Evolutionary conservation across 2,888 invertebrate genomes (phyloP).

Genomic region (Dendrolimus pini): DNA sequence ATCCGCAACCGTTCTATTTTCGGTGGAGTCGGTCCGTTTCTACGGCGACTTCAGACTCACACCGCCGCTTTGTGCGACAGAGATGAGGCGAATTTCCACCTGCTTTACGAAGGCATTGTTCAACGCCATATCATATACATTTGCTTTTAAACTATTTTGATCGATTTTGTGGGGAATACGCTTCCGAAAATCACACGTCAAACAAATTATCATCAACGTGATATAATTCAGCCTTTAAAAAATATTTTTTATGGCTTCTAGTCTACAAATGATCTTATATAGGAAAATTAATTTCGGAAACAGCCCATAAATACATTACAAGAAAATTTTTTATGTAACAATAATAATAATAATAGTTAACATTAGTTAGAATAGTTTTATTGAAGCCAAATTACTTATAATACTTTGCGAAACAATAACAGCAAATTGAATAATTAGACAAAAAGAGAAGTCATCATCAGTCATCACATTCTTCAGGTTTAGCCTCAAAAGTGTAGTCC

Average conservation of each 20-base stretch:
- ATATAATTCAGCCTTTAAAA: no score
- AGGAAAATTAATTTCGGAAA: no score
- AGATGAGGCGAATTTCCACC: constrained; percentile 43
- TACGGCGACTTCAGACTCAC: constrained; percentile 40
- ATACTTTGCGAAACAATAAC: no score
- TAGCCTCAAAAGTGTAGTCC: constrained; percentile 42
- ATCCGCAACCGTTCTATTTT: constrained; percentile 75
- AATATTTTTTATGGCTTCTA: no score
- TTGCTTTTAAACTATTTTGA: constrained; percentile 69
- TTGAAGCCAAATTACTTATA: constrained; percentile 2
- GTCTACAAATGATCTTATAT: no score
- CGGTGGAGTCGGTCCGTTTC: constrained; percentile 54
- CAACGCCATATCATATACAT: constrained; percentile 64
- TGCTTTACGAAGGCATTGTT: constrained; percentile 29
- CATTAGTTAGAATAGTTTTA: no score
- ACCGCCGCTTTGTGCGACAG: constrained; percentile 34
- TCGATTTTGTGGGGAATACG: constrained; percentile 48
- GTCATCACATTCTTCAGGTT: constrained; percentile 26
- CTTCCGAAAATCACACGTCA: constrained; percentile 44
- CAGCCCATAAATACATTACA: no score
- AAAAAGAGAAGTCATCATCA: constrained; percentile 3
- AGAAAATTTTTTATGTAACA: no score
- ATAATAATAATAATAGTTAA: no score
- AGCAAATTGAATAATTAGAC: background rate
- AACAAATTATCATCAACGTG: background rate